Evolutionary conservation across 2,797 vertebrate species (phyloP), one percentile per base, ranked within the genome.

Genomic region (Sparidentex hasta): DNA sequence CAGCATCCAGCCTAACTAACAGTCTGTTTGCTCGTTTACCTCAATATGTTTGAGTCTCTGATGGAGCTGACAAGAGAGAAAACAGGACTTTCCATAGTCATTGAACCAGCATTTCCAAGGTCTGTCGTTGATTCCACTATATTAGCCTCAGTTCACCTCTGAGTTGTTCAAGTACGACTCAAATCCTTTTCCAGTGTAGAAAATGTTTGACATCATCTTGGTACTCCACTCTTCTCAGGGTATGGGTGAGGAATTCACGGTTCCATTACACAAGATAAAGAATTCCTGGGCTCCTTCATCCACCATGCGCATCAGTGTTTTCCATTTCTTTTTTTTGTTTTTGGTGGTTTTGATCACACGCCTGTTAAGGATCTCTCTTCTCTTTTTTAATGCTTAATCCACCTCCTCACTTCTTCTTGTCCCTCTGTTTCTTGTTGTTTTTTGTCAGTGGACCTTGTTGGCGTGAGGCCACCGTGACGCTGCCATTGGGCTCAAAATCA

Each of bases 361-460:
- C 13, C n/a, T 47, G 8, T 58, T 38, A 20, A 62, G 62, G 71
- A 65, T 55, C 48, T 41, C 44, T 21, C 27, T 11, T 33, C 58
- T 41, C 16, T 65, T 65, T 52, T 41, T 11, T 14, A 23, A 58
- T 43, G 17, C 7, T 5, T 29, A 14, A 3, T n/a, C 12, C 56
- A 17, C 3, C 25, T 66, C 43, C 51, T 96, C 97, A 98, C 93
- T 98, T 97, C 92, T 96, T 96, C 82, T 96, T 91, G 70, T 96
- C 95, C 81, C 94, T 96, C 76, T 95, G 96, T 90, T 97, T 98
- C 81, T 96, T 96, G 74, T 94, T 93, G 47, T 82, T 91, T 76
- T 95, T 95, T 61, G 93, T 94, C 71, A 93, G 43, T 51, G 81
- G 71, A 48, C 89, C 72, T 18, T 91, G 77, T 59, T 66, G 81